Evolutionary conservation across 2,113 vertebrate genomes (phyloP).

Genomic region (Mus spicilegus): DNA sequence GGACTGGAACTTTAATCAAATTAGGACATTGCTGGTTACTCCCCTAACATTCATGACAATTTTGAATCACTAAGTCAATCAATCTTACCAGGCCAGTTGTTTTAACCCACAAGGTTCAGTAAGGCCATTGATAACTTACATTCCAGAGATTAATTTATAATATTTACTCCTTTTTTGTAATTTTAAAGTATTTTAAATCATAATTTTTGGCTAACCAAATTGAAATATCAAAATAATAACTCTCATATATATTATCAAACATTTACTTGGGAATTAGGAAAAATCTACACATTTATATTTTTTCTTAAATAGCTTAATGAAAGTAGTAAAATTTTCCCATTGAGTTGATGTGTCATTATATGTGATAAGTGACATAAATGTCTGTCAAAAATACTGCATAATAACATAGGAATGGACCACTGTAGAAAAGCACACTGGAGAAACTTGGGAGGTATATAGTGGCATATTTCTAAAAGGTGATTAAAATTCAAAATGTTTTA

Average conservation of each 20-base stretch:
- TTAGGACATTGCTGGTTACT: background rate
- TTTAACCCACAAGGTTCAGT: background rate
- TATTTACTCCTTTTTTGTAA: background rate
- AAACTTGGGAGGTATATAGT: background rate
- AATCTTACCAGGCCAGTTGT: background rate
- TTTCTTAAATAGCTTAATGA: background rate
- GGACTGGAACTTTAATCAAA: background rate
- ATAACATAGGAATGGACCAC: background rate
- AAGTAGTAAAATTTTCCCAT: background rate
- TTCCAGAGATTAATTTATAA: slow-evolving; percentile 4
- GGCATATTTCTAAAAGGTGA: background rate
- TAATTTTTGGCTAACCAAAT: background rate
- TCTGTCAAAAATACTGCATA: background rate
- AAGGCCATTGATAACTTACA: no score
- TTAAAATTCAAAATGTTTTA: background rate
- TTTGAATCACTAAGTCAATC: background rate
- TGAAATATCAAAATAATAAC: background rate
- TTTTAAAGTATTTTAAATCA: background rate
- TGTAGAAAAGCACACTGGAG: background rate
- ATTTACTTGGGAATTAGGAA: background rate
- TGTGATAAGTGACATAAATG: background rate
- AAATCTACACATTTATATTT: background rate
- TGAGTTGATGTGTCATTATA: background rate
- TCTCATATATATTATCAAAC: background rate
- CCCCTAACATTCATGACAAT: background rate